Conservation (phyloP, 2,797 vertebrate genomes). For the Sebastiscus tertius region DNA sequence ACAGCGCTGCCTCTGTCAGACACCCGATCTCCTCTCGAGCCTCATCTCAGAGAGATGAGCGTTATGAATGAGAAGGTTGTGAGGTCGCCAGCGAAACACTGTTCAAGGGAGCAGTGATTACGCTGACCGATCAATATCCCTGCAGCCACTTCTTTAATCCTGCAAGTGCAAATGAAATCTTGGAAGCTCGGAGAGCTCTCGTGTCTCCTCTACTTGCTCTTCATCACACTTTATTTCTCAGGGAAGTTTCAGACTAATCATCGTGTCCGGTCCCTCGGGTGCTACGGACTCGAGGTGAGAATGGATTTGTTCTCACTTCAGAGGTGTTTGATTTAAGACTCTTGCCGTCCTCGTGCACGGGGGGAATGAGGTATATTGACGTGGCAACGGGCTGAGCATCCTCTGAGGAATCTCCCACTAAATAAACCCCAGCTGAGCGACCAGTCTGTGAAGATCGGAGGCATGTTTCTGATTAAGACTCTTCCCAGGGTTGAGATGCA, state of each 20-base stretch:
- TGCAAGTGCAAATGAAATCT: not conserved
- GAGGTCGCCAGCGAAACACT: constrained; percentile 7
- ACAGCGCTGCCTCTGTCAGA: not conserved
- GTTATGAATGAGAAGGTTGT: not conserved
- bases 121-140: constrained; percentile 23
- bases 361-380: not conserved
- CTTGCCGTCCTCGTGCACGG: not conserved
- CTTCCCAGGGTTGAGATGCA: constrained; percentile 34
- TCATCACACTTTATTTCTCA: not conserved
- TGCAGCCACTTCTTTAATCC: constrained; percentile 4
- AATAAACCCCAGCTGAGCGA: not conserved
- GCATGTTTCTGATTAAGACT: constrained; percentile 48
- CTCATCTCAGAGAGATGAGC: constrained; percentile 28
- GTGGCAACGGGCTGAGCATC: not conserved
- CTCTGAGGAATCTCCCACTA: not conserved
- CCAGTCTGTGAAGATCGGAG: not conserved
- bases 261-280: not conserved
- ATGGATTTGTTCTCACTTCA: constrained; percentile 5
- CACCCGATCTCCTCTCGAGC: constrained; percentile 28
- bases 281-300: not conserved
- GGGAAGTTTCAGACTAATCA: not conserved
- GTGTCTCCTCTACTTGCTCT: not conserved
- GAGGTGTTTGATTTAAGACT: constrained; percentile 25
- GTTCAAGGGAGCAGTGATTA: constrained; percentile 12
- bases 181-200: not conserved